These are phyloP conservation scores for Archegozetes longisetosus DNA, from an alignment of 1,140 invertebrate species.

Conservation along the genomic window DNA sequence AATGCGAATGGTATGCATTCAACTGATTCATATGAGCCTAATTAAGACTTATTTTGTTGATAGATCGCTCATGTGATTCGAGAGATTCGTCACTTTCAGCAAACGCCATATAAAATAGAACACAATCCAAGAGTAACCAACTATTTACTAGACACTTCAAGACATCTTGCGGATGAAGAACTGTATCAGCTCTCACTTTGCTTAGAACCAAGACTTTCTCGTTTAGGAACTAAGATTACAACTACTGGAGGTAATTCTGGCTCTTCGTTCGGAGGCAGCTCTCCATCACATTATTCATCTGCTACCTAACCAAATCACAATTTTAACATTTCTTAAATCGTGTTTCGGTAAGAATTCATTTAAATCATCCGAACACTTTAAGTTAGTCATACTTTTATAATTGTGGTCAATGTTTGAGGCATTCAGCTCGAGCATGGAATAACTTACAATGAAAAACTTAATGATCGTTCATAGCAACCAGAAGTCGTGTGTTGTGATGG, in stretches of 20 bases:
- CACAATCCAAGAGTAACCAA: slow-evolving; percentile 53
- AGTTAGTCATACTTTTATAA: too few species aligned
- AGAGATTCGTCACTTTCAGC: slow-evolving; percentile 79
- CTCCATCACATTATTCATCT: slow-evolving; percentile 11
- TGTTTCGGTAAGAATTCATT: too few species aligned
- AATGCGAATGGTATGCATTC: slow-evolving; percentile 69
- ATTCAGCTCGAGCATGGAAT: too few species aligned
- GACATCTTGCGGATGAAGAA: slow-evolving; percentile 59
- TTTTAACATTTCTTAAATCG: not conserved
- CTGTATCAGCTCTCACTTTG: slow-evolving; percentile 45
- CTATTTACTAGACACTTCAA: slow-evolving; percentile 56
- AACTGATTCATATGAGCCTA: not conserved
- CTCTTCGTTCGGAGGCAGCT: slow-evolving; percentile 7
- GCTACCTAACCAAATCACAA: not conserved
- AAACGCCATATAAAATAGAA: slow-evolving; percentile 80
- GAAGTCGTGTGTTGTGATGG: too few species aligned
- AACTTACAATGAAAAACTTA: too few species aligned
- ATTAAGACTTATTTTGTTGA: slow-evolving; percentile 24
- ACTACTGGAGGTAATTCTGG: not conserved
- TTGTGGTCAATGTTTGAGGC: too few species aligned
- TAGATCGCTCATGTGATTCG: slow-evolving; percentile 84
- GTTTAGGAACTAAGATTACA: slow-evolving; percentile 12
- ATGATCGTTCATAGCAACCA: too few species aligned
- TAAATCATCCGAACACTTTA: too few species aligned
- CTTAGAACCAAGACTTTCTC: slow-evolving; percentile 16